Conservation (phyloP, 2,113 vertebrate genomes). For the Saimiri boliviensis region DNA sequence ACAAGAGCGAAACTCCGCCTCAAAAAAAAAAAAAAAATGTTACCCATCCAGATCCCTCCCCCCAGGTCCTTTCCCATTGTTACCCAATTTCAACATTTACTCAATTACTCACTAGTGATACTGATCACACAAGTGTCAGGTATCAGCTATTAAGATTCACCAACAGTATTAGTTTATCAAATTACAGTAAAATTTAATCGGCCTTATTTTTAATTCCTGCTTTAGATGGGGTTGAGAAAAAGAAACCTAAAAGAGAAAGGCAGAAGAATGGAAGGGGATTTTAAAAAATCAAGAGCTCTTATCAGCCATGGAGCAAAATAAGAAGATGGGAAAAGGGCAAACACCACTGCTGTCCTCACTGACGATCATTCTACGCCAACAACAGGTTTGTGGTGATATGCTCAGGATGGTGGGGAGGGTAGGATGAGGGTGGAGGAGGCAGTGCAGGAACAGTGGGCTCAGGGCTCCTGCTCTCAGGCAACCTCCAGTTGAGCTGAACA, state of each 20-base stretch:
- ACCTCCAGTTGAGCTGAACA: neutral
- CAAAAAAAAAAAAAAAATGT: too few species aligned
- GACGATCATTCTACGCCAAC: neutral
- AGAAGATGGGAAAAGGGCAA: neutral
- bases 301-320: neutral
- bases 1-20: too few species aligned
- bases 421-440: accelerated
- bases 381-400: too few species aligned
- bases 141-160: neutral
- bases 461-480: neutral
- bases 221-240: neutral
- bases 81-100: neutral
- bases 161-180: neutral
- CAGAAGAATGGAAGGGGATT: neutral
- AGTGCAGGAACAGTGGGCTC: neutral
- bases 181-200: neutral
- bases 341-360: neutral
- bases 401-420: neutral
- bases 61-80: neutral
- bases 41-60: accelerated
- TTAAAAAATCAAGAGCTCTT: neutral
- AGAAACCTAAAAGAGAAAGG: neutral
- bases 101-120: neutral
- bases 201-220: neutral
- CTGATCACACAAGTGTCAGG: neutral